Conservation (phyloP, 2,113 vertebrate genomes). For the Dissostichus mawsoni region DNA sequence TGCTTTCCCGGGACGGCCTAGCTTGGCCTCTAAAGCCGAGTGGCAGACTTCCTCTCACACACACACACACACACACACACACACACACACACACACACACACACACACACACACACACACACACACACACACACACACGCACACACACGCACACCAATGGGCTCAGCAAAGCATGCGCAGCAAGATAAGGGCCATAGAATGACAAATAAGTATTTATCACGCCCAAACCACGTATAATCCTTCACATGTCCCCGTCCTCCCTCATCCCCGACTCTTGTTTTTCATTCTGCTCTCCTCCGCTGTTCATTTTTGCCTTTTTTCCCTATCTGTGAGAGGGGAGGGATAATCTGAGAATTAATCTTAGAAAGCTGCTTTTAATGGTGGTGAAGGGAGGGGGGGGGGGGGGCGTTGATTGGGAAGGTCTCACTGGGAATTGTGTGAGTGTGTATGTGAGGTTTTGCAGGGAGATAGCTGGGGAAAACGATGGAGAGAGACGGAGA, state of each 20-base stretch:
- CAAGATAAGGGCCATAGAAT: slow-evolving; percentile 81
- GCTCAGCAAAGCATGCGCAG: slow-evolving; percentile 77
- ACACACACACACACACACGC: too few species aligned
- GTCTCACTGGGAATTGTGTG: slow-evolving; percentile 76
- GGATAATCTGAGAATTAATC: slow-evolving; percentile 84
- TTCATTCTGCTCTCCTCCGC: slow-evolving; percentile 50
- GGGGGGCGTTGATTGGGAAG: slow-evolving; percentile 75
- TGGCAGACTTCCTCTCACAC: slow-evolving; percentile 20
- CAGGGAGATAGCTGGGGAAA: slow-evolving; percentile 59
- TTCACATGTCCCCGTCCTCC: slow-evolving; percentile 59
- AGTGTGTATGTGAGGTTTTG: slow-evolving; percentile 35
- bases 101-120: too few species aligned
- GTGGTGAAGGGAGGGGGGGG: slow-evolving; percentile 46
- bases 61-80: slow-evolving; percentile 5
- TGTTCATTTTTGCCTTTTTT: slow-evolving; percentile 59
- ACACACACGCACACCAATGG: slow-evolving; percentile 40
- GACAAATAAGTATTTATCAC: slow-evolving; percentile 85
- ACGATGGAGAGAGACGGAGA: slow-evolving; percentile 43
- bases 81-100: neutral
- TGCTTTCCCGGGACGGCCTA: slow-evolving; percentile 49
- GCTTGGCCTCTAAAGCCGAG: slow-evolving; percentile 62
- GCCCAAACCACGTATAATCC: slow-evolving; percentile 83
- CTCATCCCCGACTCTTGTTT: slow-evolving; percentile 50
- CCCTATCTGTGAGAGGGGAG: slow-evolving; percentile 70
- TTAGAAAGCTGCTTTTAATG: slow-evolving; percentile 83